These are phyloP conservation scores for Urocyon cinereoargenteus DNA, from an alignment of 2,797 vertebrate genomes.

Conservation along the genomic window DNA sequence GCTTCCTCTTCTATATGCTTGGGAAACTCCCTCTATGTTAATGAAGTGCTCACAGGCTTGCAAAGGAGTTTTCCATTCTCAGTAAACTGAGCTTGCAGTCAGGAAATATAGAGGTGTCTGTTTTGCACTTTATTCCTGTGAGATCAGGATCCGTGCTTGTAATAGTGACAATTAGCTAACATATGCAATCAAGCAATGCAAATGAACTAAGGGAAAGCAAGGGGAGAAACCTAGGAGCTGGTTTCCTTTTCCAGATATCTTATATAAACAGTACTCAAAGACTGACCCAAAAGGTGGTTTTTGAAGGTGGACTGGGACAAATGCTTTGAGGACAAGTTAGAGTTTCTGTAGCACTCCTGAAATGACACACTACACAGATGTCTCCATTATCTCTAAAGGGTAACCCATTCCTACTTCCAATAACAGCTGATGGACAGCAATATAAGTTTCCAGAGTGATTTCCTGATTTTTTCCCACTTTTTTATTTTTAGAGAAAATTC, in stretches of 20 bases:
- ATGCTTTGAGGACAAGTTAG: background rate
- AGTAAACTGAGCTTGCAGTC: slow-evolving; percentile 39
- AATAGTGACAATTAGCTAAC: slow-evolving; percentile 63
- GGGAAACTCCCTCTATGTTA: slow-evolving; percentile 16
- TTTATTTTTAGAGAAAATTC: slow-evolving; percentile 13
- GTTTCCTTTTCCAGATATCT: slow-evolving; percentile 22
- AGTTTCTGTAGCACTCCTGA: background rate
- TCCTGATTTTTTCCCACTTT: background rate
- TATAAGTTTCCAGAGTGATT: background rate
- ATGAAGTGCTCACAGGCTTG: background rate
- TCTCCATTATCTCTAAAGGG: background rate
- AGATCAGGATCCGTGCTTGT: slow-evolving; percentile 65
- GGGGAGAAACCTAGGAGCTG: background rate
- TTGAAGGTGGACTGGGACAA: background rate
- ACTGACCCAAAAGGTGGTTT: background rate
- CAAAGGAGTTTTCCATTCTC: slow-evolving; percentile 28
- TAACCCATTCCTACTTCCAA: background rate
- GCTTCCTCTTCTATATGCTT: background rate
- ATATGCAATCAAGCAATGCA: slow-evolving; percentile 29
- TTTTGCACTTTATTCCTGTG: slow-evolving; percentile 21
- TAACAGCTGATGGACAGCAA: background rate
- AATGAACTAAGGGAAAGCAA: slow-evolving; percentile 46
- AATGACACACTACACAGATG: background rate
- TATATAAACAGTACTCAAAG: background rate
- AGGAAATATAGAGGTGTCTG: slow-evolving; percentile 55